Base-by-base conservation (phyloP, 2,797 vertebrate species). In the Rachycentron canadum region DNA sequence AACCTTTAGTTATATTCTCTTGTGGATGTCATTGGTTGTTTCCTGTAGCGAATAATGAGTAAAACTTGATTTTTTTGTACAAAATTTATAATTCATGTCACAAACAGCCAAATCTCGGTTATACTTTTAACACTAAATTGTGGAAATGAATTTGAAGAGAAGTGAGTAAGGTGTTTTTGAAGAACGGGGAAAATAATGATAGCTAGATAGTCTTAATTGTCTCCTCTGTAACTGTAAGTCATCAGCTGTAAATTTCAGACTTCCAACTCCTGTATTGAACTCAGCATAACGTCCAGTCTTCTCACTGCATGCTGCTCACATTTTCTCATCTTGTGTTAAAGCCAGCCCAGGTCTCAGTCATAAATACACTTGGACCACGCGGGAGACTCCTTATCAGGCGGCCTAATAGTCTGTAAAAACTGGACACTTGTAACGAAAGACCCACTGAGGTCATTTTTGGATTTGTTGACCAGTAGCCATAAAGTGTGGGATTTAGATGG, bases 251-350 rank as follows among this genome's bases (percentile, higher is more conserved):
- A 38, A 56, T 63, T 49, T 68, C 17, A 68, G 47, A 60, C 26
- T 59, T 43, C 53, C 41, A 40, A 30, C 73, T 26, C 43, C 57
- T 28, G 47, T 16, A 7, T 62, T 64, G 28, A 61, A 62, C 49
- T 32, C 49, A 50, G 25, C 19, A 64, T 40, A 4, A 53, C 53
- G 34, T 71, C 41, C 23, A 21, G 23, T 23, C 61, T 66, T 47
- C 58, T 47, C 25, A 56, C 56, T 1, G 5, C 32, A 47, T 43
- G 57, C 26, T 57, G n/a, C 41, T 73, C 28, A 14, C 28, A 17
- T 68, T 36, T 17, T 36, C 26, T 60, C 45, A 58, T 50, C 53
- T 5, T 0, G n/a, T 5, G 61, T 32, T 25, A 11, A 43, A 62
- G 49, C 50, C 36, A 28, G 19, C 2, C 11, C 41, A 38, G 40